A percentile compares a stretch with the other conserved stretches of the same genome.
These are phyloP conservation scores for Rhopalosiphum maidis DNA, from an alignment of 1,140 invertebrate species.

Conservation along the genomic window DNA sequence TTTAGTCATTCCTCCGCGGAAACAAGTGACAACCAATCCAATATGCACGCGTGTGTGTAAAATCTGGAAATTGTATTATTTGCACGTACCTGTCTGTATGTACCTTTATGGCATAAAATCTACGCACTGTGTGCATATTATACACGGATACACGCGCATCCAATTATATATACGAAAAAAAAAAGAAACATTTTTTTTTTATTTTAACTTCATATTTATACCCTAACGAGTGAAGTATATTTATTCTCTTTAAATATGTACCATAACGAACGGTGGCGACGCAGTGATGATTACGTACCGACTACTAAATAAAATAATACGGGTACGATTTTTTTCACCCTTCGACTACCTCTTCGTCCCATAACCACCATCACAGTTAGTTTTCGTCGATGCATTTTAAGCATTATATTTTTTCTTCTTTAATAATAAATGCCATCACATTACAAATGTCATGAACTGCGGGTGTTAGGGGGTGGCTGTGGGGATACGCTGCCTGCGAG, in stretches of 20 bases:
- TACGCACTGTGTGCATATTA: background rate
- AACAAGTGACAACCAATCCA: conserved; percentile 13
- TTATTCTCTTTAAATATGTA: conserved; percentile 24
- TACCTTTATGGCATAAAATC: background rate
- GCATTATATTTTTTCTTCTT: conserved; percentile 35
- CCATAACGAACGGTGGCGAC: conserved; percentile 18
- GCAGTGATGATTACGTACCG: background rate
- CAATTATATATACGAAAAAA: conserved; percentile 13
- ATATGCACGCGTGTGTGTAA: background rate
- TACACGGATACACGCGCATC: background rate
- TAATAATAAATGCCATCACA: conserved; percentile 49
- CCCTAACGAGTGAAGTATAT: background rate
- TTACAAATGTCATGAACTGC: conserved; percentile 27
- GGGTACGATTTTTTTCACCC: background rate
- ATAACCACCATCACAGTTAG: background rate
- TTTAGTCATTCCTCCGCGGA: background rate
- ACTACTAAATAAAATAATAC: conserved; percentile 44
- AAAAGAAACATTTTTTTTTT: background rate
- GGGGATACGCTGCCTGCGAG: conserved; percentile 30
- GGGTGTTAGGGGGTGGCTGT: background rate
- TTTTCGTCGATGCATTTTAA: conserved; percentile 51
- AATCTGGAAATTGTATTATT: conserved; percentile 22
- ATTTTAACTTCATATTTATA: background rate
- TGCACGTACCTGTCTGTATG: background rate
- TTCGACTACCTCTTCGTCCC: background rate